Evolutionary conservation across 2,888 invertebrate genomes (phyloP), one percentile per base, ranked within the genome.

Genomic region (Margaritifera margaritifera): DNA sequence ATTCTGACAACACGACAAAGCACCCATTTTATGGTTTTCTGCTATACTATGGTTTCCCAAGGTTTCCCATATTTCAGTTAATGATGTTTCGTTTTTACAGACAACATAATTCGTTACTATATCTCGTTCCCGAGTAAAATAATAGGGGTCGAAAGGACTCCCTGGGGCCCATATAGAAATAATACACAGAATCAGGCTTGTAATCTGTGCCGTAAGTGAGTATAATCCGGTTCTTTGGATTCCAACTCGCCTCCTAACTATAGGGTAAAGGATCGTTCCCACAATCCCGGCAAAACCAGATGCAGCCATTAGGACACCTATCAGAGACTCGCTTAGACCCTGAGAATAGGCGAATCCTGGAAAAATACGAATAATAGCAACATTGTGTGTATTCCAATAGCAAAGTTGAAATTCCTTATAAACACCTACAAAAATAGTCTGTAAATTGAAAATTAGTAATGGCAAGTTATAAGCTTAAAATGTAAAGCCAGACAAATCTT

Each of bases 231-330:
- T 86, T 51, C 84, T 68, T 59, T 79, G 75, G 22, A 89, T 69
- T 8, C 90, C 90, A 1, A 89, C 54, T 18, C 78, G 69, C 63
- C 79, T 82, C 22, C 91, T 84, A n/a, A 91, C 72, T 6, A 72
- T 65, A 2, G 91, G 91, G 81, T 90, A 92, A n/a, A 88, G 82
- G 27, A 91, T 64, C 18, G 91, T 91, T 20, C 91, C 91, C 19
- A 89, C 62, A 25, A 92, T 89, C 1, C 91, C 92, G 11, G 88
- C 83, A 19, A 89, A 57, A 0, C 91, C 91, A 18, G 91, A 90
- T 4, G 88, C 76, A 0, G 88, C 91, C 69, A 89, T 87, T 20
- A 90, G 70, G 24, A 90, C 77, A n/a, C 91, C 91, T 6, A 91
- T 82, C 8, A 90, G 66, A 4, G 87, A 84, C 74, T 90, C 90